These are phyloP conservation scores for Hyperoplus lanceolatus DNA, from an alignment of 2,797 vertebrate species.

Conservation along the genomic window DNA sequence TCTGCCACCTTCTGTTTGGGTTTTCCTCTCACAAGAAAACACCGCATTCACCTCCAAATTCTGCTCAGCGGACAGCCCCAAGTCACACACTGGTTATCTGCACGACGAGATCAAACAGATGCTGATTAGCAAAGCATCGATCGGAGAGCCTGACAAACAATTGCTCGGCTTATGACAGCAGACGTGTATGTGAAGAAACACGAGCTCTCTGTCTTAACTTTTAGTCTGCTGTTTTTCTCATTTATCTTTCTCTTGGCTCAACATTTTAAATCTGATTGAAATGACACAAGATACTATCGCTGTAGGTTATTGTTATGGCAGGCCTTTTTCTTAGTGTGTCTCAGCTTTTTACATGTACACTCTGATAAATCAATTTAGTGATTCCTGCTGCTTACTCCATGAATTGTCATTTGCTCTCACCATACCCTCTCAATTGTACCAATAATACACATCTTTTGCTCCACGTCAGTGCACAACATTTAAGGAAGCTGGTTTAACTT, in stretches of 20 bases:
- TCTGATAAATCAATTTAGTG: not conserved
- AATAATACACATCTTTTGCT: not conserved
- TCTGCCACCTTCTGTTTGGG: not conserved
- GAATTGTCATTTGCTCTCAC: not conserved
- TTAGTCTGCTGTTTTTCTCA: not conserved
- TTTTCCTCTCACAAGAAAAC: not conserved
- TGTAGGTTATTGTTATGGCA: not conserved
- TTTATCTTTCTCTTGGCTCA: not conserved
- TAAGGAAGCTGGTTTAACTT: too few species aligned
- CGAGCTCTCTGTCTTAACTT: not conserved
- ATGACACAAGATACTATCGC: not conserved
- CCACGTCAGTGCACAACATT: not conserved
- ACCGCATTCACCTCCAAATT: not conserved
- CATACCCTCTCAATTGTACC: not conserved
- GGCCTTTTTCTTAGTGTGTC: not conserved
- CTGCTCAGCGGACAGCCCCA: not conserved
- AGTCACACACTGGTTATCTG: not conserved
- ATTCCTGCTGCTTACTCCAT: not conserved
- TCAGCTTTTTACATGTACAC: not conserved
- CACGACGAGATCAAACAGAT: not conserved
- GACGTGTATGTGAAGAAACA: not conserved
- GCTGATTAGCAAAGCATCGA: constrained; percentile 9
- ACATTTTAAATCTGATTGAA: not conserved
- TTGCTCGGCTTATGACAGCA: not conserved
- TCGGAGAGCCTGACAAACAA: not conserved